phyloP scores from a whole-genome alignment of 2,888 invertebrate species.

The Tricholauxania praeusta region DNA sequence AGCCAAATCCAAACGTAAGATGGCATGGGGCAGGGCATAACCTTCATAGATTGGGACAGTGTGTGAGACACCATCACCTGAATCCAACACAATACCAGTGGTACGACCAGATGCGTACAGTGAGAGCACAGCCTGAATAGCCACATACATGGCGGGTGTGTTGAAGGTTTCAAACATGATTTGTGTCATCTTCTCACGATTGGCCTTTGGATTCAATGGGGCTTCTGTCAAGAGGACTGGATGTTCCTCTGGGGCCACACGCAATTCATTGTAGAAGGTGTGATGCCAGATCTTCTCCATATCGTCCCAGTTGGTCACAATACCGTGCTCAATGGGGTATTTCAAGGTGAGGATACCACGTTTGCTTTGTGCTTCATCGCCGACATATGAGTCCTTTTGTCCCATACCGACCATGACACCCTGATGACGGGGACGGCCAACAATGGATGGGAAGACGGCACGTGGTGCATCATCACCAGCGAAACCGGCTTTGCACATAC shows the following conservation, averaged over 20 bases:
- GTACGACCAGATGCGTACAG: constrained; percentile 97
- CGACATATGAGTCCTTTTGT: constrained; percentile 89
- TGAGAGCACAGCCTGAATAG: constrained; percentile 93
- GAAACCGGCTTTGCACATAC: constrained; percentile 95
- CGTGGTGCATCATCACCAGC: constrained; percentile 91
- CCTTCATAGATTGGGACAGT: constrained; percentile 97
- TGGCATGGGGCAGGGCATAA: constrained; percentile 93
- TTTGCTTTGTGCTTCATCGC: constrained; percentile 89
- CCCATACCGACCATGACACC: constrained; percentile 95
- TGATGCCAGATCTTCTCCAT: constrained; percentile 99
- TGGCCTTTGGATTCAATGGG: constrained; percentile 90
- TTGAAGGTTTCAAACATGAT: constrained; percentile 96
- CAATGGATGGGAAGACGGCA: constrained; percentile 90
- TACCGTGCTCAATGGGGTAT: constrained; percentile 97
- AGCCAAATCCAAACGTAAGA: constrained; percentile 92
- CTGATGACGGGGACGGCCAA: constrained; percentile 90
- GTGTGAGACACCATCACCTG: constrained; percentile 96
- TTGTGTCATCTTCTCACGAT: constrained; percentile 92
- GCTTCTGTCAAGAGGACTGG: constrained; percentile 90
- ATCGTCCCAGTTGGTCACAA: constrained; percentile 98
- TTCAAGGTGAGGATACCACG: constrained; percentile 93
- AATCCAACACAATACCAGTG: constrained; percentile 96
- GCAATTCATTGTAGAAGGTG: constrained; percentile 98
- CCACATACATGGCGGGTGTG: constrained; percentile 93
- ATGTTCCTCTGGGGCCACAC: constrained; percentile 95